A percentile compares a stretch with the other conserved stretches of the same genome.
phyloP scores from a whole-genome alignment of 1,140 invertebrate genomes.

The Cardiocondyla obscurior region DNA sequence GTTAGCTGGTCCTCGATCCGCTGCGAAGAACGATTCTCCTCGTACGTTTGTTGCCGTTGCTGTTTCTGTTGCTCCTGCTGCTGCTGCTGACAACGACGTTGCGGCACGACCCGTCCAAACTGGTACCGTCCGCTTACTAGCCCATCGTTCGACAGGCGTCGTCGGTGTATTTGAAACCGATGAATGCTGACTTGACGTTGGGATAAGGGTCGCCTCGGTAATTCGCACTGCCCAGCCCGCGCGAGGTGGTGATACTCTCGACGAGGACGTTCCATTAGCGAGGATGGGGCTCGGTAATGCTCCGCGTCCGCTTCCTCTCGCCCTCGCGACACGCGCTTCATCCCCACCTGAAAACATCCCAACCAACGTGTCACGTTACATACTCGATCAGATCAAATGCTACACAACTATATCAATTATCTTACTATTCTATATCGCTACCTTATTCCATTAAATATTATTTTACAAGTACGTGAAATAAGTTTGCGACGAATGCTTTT shows the following conservation, averaged over 20 bases:
- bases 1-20: slow-evolving; percentile 51
- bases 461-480: too few species aligned
- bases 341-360: slow-evolving; percentile 81
- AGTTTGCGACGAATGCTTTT: too few species aligned
- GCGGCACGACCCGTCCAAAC: slow-evolving; percentile 71
- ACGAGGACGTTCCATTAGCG: slow-evolving; percentile 87
- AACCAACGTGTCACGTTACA: slow-evolving; percentile 6
- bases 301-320: slow-evolving; percentile 83
- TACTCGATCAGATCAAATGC: neutral
- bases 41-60: slow-evolving; percentile 50
- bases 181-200: slow-evolving; percentile 60
- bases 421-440: too few species aligned
- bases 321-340: slow-evolving; percentile 83
- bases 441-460: too few species aligned
- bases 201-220: slow-evolving; percentile 77
- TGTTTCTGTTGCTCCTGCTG: slow-evolving; percentile 27
- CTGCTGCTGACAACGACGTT: slow-evolving; percentile 51
- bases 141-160: slow-evolving; percentile 75
- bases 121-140: slow-evolving; percentile 74
- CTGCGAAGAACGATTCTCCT: slow-evolving; percentile 34
- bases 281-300: slow-evolving; percentile 84
- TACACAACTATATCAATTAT: too few species aligned
- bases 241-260: slow-evolving; percentile 84
- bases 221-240: slow-evolving; percentile 84
- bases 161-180: slow-evolving; percentile 60